Evolutionary conservation across 2,888 invertebrate genomes (phyloP).

Genomic region (Melanotus villosus): DNA sequence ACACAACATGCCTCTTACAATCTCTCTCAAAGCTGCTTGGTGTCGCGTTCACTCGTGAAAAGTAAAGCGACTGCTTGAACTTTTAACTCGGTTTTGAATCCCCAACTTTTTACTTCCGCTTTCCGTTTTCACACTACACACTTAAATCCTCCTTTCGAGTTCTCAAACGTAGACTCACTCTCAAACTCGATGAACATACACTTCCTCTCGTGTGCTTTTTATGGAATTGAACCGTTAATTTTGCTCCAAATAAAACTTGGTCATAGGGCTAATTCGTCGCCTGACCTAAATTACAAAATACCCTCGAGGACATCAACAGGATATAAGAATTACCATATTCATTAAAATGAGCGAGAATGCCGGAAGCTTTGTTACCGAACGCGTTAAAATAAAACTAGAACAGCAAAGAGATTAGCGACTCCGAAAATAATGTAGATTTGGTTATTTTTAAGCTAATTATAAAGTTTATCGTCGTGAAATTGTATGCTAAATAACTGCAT

Average conservation of each 20-base stretch:
- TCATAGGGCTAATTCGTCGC: not conserved
- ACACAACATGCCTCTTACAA: conserved; percentile 38
- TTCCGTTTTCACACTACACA: conserved; percentile 25
- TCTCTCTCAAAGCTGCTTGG: conserved; percentile 34
- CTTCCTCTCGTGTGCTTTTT: not conserved
- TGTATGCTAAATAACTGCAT: too few species aligned
- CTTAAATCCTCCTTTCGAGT: conserved; percentile 15
- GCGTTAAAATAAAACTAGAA: too few species aligned
- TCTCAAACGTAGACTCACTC: conserved; percentile 1
- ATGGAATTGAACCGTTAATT: not conserved
- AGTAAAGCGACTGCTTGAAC: conserved; percentile 31
- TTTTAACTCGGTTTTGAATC: conserved; percentile 33
- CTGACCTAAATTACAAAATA: not conserved
- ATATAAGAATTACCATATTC: not conserved
- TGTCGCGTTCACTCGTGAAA: conserved; percentile 32
- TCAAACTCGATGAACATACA: conserved; percentile 4
- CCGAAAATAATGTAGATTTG: too few species aligned
- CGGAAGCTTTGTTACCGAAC: too few species aligned
- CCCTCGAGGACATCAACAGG: not conserved
- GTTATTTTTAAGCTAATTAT: too few species aligned
- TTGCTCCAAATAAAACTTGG: not conserved
- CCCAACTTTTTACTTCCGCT: conserved; percentile 26
- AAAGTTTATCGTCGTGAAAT: too few species aligned
- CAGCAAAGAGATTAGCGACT: too few species aligned
- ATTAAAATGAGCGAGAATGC: not conserved